Evolutionary conservation across 1,140 invertebrate species (phyloP), one percentile per base, ranked within the genome.

Genomic region (Nephotettix cincticeps): DNA sequence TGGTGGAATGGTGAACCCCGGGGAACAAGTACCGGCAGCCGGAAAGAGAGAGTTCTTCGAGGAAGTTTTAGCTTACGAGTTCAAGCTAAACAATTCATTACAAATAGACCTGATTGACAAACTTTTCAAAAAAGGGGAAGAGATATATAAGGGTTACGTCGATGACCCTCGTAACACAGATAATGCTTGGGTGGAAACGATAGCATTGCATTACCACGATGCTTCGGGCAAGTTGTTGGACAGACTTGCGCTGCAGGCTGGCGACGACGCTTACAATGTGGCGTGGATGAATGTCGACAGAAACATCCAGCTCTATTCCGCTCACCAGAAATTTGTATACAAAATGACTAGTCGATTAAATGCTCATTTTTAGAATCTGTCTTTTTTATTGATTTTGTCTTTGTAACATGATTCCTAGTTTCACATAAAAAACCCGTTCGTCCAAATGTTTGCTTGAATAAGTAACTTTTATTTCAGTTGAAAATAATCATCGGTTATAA

Each of bases 161-260:
- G 96, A 99, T 83, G 97, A 99, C 83, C 94, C 92, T 11, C 85
- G 97, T 61, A 99, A 99, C 78, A 98, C 96, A 0, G 97, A 99
- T 80, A 98, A 99, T 82, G 89, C 96, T 0, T 99, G 98, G 97
- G 95, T 99, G 84, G 97, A 99, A 81, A 98, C 96, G 1, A 83
- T 90, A n/a, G 96, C 92, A 4, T 84, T 90, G 23, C 97, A 95
- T 84, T 98, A 96, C 80, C 97, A 99, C 80, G 95, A 98, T 78
- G 86, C 92, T 13, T 81, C 81, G 54, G 91, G 90, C 1, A 80
- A 80, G 1, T 79, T 83, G 74, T 83, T 91, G 71, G 88, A 86
- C 58, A 81, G 86, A 40, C 80, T 97, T 61, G 78, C 86, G 17
- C 81, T 98, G 13, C 83, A 87, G 71, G 95, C 96, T 54, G 96